phyloP scores from a whole-genome alignment of 2,113 vertebrate species.

The Pogona vitticeps region DNA sequence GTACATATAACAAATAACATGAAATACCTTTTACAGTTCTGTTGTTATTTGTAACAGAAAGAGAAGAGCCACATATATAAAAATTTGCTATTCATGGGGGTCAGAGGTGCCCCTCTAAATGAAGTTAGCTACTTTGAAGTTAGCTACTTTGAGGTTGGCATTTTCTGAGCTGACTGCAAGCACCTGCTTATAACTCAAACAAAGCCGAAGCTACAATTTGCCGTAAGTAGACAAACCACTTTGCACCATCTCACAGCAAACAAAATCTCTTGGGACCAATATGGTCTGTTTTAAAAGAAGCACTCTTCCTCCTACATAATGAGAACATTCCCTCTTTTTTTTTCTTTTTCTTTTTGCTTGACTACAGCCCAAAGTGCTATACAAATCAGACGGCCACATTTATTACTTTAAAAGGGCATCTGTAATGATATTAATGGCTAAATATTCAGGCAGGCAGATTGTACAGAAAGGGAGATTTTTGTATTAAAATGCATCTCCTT shows the following conservation, averaged over 20 bases:
- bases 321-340: background rate
- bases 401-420: fast-evolving
- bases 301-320: background rate
- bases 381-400: background rate
- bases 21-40: background rate
- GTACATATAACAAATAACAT: background rate
- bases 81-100: background rate
- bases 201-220: background rate
- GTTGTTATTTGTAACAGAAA: too few relatives aligned
- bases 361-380: background rate
- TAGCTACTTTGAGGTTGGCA: background rate
- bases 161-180: background rate
- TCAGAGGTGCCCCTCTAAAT: background rate
- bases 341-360: background rate
- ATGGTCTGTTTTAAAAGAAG: slow-evolving; percentile 9
- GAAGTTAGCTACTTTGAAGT: too few relatives aligned
- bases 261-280: slow-evolving; percentile 2
- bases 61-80: background rate
- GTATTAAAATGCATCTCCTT: background rate
- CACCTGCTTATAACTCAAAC: background rate
- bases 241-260: background rate
- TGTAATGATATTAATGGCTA: fast-evolving
- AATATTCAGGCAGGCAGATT: background rate
- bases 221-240: background rate
- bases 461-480: background rate